Percentiles rank a stretch among this genome's conserved stretches.
Evolutionary conservation across 2,797 vertebrate species (phyloP).

Genomic region (Periophthalmus magnuspinnatus): DNA sequence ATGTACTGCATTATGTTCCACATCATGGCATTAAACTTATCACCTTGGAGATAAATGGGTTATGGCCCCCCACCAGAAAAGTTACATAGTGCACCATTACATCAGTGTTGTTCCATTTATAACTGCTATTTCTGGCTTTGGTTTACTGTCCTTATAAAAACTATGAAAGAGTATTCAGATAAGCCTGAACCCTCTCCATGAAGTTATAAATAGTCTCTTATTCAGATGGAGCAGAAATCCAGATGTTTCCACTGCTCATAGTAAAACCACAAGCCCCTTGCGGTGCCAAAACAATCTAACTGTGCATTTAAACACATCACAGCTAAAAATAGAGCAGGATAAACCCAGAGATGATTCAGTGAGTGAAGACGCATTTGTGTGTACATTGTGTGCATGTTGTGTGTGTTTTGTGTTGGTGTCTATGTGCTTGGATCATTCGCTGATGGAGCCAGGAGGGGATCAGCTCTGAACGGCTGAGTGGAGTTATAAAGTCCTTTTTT

Average conservation of each 20-base stretch:
- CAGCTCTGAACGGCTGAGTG: conserved; percentile 69
- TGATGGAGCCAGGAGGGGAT: conserved; percentile 59
- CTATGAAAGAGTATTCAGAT: neutral
- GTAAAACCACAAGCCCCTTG: conserved; percentile 16
- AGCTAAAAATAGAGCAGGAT: conserved; percentile 68
- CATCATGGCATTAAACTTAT: too few relatives aligned
- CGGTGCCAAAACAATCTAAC: conserved; percentile 48
- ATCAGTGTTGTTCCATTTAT: neutral
- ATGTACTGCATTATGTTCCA: too few relatives aligned
- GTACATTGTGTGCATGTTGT: conserved; percentile 25
- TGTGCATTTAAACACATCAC: conserved; percentile 56
- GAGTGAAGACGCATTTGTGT: conserved; percentile 35
- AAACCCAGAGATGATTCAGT: conserved; percentile 60
- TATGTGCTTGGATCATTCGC: conserved; percentile 36
- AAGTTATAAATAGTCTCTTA: conserved; percentile 13
- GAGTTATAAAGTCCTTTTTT: conserved; percentile 54
- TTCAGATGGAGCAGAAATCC: conserved; percentile 5
- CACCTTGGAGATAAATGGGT: too few relatives aligned
- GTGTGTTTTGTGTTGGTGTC: conserved; percentile 16
- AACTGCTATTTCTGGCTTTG: neutral
- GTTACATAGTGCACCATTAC: conserved; percentile 1
- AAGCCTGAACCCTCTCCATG: neutral
- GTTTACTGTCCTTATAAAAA: neutral
- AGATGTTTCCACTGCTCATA: conserved; percentile 20
- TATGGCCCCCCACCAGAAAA: too few relatives aligned